Conservation (phyloP, 2,113 vertebrate species). For the Carettochelys insculpta region DNA sequence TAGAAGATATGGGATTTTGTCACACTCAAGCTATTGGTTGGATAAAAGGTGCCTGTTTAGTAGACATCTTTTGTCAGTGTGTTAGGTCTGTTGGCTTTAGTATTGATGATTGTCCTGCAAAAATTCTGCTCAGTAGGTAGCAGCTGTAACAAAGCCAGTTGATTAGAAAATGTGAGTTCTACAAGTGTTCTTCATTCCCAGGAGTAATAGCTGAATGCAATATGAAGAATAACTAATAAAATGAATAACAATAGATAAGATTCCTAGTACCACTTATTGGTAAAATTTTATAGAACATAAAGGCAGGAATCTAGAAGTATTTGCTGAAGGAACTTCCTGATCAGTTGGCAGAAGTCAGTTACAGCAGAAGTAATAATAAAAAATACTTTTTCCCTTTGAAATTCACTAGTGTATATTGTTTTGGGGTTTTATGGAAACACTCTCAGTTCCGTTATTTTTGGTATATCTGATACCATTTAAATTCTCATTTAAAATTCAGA, state of each 20-base stretch:
- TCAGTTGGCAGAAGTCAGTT: not conserved
- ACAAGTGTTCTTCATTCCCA: not conserved
- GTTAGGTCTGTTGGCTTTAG: not conserved
- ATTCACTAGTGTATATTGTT: not conserved
- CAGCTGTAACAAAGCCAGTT: not conserved
- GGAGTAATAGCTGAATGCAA: not conserved
- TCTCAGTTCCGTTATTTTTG: not conserved
- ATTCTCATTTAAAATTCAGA: not conserved
- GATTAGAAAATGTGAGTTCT: not conserved
- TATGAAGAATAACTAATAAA: not conserved
- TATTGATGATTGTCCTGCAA: not conserved
- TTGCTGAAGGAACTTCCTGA: not conserved
- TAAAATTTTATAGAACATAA: not conserved
- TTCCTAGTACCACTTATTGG: not conserved
- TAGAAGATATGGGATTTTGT: not conserved
- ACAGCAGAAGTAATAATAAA: not conserved
- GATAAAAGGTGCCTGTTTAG: not conserved
- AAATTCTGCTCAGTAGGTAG: not conserved
- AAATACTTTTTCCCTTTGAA: not conserved
- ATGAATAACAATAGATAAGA: not conserved
- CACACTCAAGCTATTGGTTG: not conserved
- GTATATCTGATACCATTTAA: rapidly evolving
- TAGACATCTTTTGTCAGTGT: not conserved
- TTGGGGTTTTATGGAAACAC: not conserved
- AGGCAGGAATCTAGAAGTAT: not conserved